phyloP scores from a whole-genome alignment of 2,888 invertebrate genomes.

The Dynastes tityus region DNA sequence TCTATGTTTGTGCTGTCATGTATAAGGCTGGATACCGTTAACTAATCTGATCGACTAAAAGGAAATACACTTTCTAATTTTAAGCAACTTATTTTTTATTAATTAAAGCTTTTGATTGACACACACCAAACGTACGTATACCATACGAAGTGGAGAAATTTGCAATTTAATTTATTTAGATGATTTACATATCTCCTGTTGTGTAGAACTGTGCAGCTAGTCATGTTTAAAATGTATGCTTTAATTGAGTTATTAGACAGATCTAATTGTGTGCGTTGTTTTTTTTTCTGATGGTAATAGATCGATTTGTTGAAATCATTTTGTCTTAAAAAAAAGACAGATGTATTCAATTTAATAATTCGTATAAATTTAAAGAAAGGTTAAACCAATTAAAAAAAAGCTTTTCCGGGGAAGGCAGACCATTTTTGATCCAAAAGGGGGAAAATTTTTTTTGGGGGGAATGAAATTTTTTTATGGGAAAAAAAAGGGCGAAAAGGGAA shows the following conservation, averaged over 20 bases:
- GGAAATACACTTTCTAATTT: slow-evolving; percentile 42
- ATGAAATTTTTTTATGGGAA: too few relatives aligned
- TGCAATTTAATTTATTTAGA: slow-evolving; percentile 30
- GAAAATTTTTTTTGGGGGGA: too few relatives aligned
- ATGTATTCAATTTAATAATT: background rate
- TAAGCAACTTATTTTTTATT: slow-evolving; percentile 26
- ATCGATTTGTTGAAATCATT: slow-evolving; percentile 1
- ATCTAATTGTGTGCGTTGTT: slow-evolving; percentile 2
- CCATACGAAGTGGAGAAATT: slow-evolving; percentile 8
- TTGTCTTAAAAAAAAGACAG: too few relatives aligned
- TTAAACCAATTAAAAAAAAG: too few relatives aligned
- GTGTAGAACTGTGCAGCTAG: slow-evolving; percentile 19
- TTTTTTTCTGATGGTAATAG: background rate
- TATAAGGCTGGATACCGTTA: slow-evolving; percentile 19
- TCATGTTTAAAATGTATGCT: slow-evolving; percentile 11
- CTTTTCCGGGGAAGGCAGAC: too few relatives aligned
- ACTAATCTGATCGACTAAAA: slow-evolving; percentile 17
- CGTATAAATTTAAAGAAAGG: too few relatives aligned
- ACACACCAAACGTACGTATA: slow-evolving; percentile 8
- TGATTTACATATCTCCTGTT: slow-evolving; percentile 24
- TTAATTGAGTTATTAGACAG: slow-evolving; percentile 30
- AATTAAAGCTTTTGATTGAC: slow-evolving; percentile 39
- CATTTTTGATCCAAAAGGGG: too few relatives aligned
- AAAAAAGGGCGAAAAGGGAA: too few relatives aligned
- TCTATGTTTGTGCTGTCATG: slow-evolving; percentile 19